Evolutionary conservation across 2,113 vertebrate genomes (phyloP).

Genomic region (Calidris pugnax): DNA sequence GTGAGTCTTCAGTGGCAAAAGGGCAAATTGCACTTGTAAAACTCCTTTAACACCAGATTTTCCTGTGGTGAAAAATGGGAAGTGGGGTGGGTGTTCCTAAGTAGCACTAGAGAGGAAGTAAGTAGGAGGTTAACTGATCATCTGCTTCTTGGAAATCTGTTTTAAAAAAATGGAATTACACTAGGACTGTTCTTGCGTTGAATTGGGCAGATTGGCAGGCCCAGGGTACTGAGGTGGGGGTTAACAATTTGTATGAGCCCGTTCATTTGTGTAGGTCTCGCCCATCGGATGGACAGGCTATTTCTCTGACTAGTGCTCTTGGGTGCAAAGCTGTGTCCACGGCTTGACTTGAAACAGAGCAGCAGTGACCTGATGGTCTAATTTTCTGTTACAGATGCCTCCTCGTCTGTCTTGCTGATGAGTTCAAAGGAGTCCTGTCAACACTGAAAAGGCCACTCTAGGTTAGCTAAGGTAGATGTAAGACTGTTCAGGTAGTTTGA

Average conservation of each 20-base stretch:
- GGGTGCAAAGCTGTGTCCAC: not conserved
- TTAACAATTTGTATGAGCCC: not conserved
- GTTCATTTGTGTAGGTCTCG: not conserved
- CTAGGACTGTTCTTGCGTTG: not conserved
- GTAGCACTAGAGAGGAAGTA: not conserved
- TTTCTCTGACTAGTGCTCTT: not conserved
- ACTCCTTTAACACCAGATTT: not conserved
- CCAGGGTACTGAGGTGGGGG: not conserved
- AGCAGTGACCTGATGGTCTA: not conserved
- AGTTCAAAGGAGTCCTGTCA: not conserved
- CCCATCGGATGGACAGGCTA: not conserved
- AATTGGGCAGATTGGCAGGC: not conserved
- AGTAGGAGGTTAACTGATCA: not conserved
- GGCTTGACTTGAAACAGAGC: not conserved
- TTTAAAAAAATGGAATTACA: not conserved
- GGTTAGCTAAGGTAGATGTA: conserved; percentile 11
- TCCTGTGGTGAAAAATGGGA: not conserved
- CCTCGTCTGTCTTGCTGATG: not conserved
- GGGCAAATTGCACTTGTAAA: not conserved
- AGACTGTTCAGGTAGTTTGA: not conserved
- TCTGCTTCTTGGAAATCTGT: not conserved
- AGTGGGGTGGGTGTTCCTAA: not conserved
- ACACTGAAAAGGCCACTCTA: not conserved
- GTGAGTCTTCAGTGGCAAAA: not conserved
- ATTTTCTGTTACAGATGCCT: conserved; percentile 25